Percentiles rank a stretch among this genome's conserved stretches.
Conservation (phyloP, 2,113 vertebrate genomes). For the Scortum barcoo region DNA sequence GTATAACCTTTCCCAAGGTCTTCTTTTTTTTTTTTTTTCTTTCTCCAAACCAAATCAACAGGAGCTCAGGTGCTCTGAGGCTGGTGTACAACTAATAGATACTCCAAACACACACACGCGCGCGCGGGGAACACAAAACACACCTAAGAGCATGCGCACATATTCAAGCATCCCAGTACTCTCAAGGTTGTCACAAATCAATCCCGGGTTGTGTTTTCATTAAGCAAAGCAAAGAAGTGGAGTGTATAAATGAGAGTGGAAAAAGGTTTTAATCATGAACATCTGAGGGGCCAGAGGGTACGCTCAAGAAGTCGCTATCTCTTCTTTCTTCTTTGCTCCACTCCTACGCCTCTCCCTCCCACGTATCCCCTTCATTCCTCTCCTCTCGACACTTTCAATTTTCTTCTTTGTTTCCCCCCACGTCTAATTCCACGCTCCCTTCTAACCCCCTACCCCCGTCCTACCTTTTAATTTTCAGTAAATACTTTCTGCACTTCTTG, state of each 20-base stretch:
- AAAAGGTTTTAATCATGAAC: slow-evolving; percentile 69
- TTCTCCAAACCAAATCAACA: slow-evolving; percentile 54
- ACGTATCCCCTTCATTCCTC: slow-evolving; percentile 42
- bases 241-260: slow-evolving; percentile 56
- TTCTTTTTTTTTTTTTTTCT: background rate
- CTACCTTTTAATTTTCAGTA: slow-evolving; percentile 26
- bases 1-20: slow-evolving; percentile 63
- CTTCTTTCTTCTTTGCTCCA: slow-evolving; percentile 17
- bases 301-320: slow-evolving; percentile 27
- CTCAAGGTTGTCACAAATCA: slow-evolving; percentile 71
- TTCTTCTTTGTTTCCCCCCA: slow-evolving; percentile 48
- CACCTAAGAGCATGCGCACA: background rate
- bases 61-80: slow-evolving; percentile 50
- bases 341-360: slow-evolving; percentile 51
- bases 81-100: slow-evolving; percentile 39
- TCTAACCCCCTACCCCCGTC: background rate
- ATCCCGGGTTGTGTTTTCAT: slow-evolving; percentile 67
- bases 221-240: slow-evolving; percentile 62
- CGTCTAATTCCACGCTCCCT: slow-evolving; percentile 28
- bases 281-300: slow-evolving; percentile 55
- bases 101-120: slow-evolving; percentile 18
- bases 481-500: slow-evolving; percentile 24
- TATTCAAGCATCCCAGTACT: slow-evolving; percentile 11
- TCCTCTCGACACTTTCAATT: slow-evolving; percentile 40
- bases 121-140: background rate